phyloP scores from a whole-genome alignment of 1,140 invertebrate species.

The Ooceraea biroi region DNA sequence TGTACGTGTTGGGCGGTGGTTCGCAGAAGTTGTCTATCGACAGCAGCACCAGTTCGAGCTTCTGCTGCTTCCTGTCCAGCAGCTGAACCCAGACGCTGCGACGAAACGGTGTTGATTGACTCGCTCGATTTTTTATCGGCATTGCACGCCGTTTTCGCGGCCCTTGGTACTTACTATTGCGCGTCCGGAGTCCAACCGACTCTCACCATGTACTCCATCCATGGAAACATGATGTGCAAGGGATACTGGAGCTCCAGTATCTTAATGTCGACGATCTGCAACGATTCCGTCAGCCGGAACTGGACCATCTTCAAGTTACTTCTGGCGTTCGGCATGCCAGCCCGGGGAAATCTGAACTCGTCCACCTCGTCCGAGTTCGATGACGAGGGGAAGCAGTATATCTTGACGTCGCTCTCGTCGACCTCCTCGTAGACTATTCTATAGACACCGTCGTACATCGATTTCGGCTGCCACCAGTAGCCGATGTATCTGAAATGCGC shows the following conservation, averaged over 20 bases:
- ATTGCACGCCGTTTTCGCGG: too few species aligned
- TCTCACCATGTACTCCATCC: constrained; percentile 97
- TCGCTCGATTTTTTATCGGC: background rate
- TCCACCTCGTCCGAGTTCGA: constrained; percentile 93
- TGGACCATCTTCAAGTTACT: constrained; percentile 95
- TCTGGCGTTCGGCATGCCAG: constrained; percentile 95
- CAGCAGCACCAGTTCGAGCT: constrained; percentile 91
- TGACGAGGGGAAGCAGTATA: constrained; percentile 95
- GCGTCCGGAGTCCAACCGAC: constrained; percentile 97
- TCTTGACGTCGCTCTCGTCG: constrained; percentile 97
- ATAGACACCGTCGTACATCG: constrained; percentile 90
- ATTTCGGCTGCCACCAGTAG: constrained; percentile 98
- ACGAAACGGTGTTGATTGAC: constrained; percentile 26
- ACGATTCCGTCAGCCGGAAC: constrained; percentile 90
- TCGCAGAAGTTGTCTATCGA: constrained; percentile 92
- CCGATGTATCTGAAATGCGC: constrained; percentile 92
- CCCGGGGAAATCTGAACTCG: constrained; percentile 96
- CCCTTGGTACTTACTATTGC: constrained; percentile 90
- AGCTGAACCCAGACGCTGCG: constrained; percentile 96
- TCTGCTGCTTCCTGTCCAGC: constrained; percentile 94
- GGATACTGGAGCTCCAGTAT: constrained; percentile 91
- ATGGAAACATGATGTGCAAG: constrained; percentile 93
- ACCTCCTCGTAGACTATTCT: constrained; percentile 98
- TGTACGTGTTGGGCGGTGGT: constrained; percentile 87
- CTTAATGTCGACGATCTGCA: constrained; percentile 89